These are phyloP conservation scores for Clarias fuscus DNA, from an alignment of 2,797 vertebrate species.

Conservation along the genomic window DNA sequence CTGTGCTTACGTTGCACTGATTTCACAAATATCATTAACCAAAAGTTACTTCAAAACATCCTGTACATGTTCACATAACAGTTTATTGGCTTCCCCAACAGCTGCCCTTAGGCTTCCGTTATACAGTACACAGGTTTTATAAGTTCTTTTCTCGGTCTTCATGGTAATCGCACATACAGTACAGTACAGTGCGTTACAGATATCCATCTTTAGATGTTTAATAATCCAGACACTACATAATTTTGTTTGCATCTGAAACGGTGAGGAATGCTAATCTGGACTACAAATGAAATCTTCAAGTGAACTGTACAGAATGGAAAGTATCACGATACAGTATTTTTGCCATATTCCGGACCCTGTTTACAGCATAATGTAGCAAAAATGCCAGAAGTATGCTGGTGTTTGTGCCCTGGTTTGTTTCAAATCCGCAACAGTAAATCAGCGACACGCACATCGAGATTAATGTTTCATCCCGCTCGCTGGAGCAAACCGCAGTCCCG, in stretches of 20 bases:
- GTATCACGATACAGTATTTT: not conserved
- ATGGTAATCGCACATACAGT: too few species aligned
- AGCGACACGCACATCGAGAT: conserved; percentile 17
- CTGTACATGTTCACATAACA: conserved; percentile 11
- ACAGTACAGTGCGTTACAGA: not conserved
- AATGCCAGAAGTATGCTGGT: conserved; percentile 29
- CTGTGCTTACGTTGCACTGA: not conserved
- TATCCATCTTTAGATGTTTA: not conserved
- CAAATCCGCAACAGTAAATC: conserved; percentile 9
- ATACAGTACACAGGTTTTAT: not conserved
- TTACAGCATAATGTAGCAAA: conserved; percentile 18
- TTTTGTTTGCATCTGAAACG: not conserved
- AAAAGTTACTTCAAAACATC: conserved; percentile 10
- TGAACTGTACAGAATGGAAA: not conserved
- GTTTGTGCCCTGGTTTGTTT: conserved; percentile 36
- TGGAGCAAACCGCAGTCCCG: conserved; percentile 20
- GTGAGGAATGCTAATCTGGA: not conserved
- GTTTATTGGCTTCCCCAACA: not conserved
- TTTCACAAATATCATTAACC: not conserved
- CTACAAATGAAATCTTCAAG: not conserved
- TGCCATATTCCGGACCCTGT: conserved; percentile 23
- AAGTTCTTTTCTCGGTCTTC: not conserved
- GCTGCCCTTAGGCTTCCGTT: not conserved
- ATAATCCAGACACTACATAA: not conserved
- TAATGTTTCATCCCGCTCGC: conserved; percentile 13